Base-by-base conservation (phyloP, 2,888 invertebrate genomes). In the Cheilosia vernalis region DNA sequence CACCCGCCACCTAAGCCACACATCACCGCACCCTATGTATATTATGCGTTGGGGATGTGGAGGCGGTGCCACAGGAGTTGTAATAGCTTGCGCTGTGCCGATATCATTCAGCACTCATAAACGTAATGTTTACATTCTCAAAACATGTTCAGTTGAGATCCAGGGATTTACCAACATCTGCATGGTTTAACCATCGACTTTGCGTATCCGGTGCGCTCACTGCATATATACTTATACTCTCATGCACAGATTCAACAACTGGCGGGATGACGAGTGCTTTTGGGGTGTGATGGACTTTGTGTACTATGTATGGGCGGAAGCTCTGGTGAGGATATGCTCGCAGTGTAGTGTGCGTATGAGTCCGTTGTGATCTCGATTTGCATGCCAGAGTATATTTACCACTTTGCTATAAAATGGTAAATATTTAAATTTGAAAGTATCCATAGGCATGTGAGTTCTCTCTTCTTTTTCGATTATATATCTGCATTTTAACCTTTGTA, bases 121-220 rank as follows among this genome's bases (percentile, higher is more conserved):
- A 80, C 76, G 85, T 80, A 80, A 85, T 85, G 85, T 85, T 85
- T 85, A 85, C 85, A 85, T 80, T 85, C 74, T 85, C 76, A 85
- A 85, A 85, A 85, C 85, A 85, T 80, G 80, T 80, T 85, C 85
- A 80, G 67, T 44, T 70, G 76, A 85, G 80, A 85, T 80, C 80
- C 60, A 33, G 60, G 76, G 85, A 85, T 85, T 85, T 80, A 67
- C 76, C 66, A 80, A 63, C 78, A 70, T 80, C 76, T 80, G 85
- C 80, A 85, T 61, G 80, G 67, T 76, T 76, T 85, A 80, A 51
- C 72, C 80, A 77, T 80, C 76, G 85, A 80, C 80, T 85, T 85
- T 85, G 56, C 61, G 76, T 85, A 80, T 67, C 80, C 80, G 56
- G 67, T 72, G 76, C 70, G 76, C 80, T 64, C 72, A 66, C 70